Evolutionary conservation across 2,888 invertebrate species (phyloP), one percentile per base, ranked within the genome.

Genomic region (Sisyra nigra): DNA sequence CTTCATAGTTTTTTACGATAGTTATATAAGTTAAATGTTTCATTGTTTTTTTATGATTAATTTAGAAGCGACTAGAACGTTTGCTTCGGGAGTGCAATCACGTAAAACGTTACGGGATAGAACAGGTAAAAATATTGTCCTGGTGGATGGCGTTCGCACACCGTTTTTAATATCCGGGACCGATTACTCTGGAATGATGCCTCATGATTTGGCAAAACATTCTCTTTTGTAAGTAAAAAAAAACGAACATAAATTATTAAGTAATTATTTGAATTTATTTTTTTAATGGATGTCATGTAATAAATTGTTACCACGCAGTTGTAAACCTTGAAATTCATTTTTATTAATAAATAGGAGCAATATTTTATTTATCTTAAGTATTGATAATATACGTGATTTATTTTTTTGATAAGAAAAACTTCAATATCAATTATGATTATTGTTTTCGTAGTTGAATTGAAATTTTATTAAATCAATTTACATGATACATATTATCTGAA

Each of bases 81-180:
- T 43, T 6, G 11, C 37, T n/a, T 17, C 34, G 5, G 43, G 43
- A 15, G 24, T 38, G 15, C 17, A 29, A 30, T 19, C 31, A 31
- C 17, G 15, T 6, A 76, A 73, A 57, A 67, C 67, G 1, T 58
- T 76, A 4, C 63, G 68, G 3, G 74, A 77, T 53, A 70, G 68
- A 53, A 74, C 72, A 0, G 79, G 80, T 45, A 79, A 83, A 59
- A 87, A 94, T 72, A 80, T 96, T 52, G 94, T 97, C 14, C 73
- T 93, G 45, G 85, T 97, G n/a, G 96, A 97, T 64, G 96, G 92
- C 42, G 89, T 94, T 19, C 74, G 98, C 36, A 97, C 94, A 2
- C 98, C 98, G 1, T 98, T 98, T 66, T 71, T 94, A 36, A 63
- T 81, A 48, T 92, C 96, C 13, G 93, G 94, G 46, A 96, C 96